Conservation (phyloP, 2,113 vertebrate species). For the Chroicocephalus ridibundus region DNA sequence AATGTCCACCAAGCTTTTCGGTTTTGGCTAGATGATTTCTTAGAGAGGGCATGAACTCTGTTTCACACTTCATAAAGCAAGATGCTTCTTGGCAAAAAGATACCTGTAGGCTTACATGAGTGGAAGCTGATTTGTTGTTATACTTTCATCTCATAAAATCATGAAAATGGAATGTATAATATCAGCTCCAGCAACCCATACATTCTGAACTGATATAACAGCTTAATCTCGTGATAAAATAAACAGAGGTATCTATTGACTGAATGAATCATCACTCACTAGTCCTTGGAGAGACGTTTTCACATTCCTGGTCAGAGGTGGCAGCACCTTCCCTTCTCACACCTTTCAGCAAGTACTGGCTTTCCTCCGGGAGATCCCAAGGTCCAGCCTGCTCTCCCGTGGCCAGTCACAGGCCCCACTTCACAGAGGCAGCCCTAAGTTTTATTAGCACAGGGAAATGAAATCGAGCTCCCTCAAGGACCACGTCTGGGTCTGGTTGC, state of each 20-base stretch:
- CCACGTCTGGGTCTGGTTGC: not conserved
- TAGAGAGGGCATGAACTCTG: not conserved
- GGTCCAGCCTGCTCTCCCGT: not conserved
- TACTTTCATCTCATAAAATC: not conserved
- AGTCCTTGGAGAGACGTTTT: not conserved
- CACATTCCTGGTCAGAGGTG: not conserved
- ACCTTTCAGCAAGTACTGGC: not conserved
- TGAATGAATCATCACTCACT: not conserved
- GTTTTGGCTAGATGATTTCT: not conserved
- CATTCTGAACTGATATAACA: not conserved
- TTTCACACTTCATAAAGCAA: not conserved
- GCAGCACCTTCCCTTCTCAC: not conserved
- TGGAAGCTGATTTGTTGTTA: not conserved
- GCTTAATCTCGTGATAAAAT: not conserved
- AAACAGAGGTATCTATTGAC: not conserved
- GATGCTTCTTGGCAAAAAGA: not conserved
- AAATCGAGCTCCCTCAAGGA: not conserved
- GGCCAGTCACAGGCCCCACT: fast-evolving
- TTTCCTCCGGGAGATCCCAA: fast-evolving
- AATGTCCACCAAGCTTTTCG: not conserved
- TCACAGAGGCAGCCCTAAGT: not conserved
- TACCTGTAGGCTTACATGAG: not conserved
- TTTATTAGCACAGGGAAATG: not conserved
- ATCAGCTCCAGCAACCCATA: not conserved
- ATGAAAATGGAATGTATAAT: not conserved